phyloP scores from a whole-genome alignment of 2,888 invertebrate species.

The Cerceris rybyensis region DNA sequence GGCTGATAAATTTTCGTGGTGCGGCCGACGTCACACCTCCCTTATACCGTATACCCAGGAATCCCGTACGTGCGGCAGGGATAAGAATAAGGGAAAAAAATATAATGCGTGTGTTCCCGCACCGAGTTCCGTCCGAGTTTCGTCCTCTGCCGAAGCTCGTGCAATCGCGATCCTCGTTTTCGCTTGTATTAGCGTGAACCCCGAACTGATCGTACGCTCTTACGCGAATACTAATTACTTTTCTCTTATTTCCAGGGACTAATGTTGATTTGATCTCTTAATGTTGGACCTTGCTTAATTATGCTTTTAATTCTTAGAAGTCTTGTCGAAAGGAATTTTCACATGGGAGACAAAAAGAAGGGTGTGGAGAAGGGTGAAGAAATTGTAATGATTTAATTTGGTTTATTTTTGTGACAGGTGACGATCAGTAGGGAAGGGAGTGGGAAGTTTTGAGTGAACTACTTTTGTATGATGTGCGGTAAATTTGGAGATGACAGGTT shows the following conservation, averaged over 20 bases:
- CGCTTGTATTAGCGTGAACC: conserved; percentile 21
- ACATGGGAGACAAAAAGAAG: too few relatives aligned
- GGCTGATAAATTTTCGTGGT: conserved; percentile 63
- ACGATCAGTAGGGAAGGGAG: too few relatives aligned
- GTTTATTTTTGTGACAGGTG: too few relatives aligned
- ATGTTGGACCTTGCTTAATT: conserved; percentile 7
- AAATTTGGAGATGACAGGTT: too few relatives aligned
- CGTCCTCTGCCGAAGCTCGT: conserved; percentile 28
- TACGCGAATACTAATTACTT: conserved; percentile 41
- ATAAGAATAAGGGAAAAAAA: conserved; percentile 43
- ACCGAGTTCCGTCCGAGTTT: not conserved
- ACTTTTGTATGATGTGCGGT: too few relatives aligned
- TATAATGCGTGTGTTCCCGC: conserved; percentile 35
- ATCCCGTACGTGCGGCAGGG: conserved; percentile 42
- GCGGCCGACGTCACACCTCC: conserved; percentile 61
- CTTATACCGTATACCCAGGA: conserved; percentile 53
- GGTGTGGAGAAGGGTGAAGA: too few relatives aligned
- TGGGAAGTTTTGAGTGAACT: too few relatives aligned
- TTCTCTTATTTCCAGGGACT: conserved; percentile 29
- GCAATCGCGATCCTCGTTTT: conserved; percentile 50
- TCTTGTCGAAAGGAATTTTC: too few relatives aligned
- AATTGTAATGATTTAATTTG: too few relatives aligned
- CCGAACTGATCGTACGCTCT: conserved; percentile 11
- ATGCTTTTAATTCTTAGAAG: not conserved
- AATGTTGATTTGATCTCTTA: conserved; percentile 39